Evolutionary conservation across 1,140 invertebrate genomes (phyloP).

Genomic region (Metopolophium dirhodum): DNA sequence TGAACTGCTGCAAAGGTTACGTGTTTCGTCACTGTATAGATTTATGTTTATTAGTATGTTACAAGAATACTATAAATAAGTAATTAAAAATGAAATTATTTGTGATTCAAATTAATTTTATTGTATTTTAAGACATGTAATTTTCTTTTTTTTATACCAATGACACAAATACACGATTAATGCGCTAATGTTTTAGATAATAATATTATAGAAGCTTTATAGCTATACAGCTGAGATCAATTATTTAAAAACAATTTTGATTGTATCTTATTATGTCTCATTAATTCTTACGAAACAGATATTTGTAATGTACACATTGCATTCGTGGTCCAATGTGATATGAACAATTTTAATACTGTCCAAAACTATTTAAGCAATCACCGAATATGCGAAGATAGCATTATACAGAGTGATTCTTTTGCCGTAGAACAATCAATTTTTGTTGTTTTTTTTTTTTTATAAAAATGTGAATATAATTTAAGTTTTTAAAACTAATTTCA

Average conservation of each 20-base stretch:
- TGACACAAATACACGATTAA: conserved; percentile 3
- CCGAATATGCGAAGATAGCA: neutral
- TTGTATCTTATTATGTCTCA: neutral
- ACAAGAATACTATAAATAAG: neutral
- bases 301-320: neutral
- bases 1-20: neutral
- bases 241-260: neutral
- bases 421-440: neutral
- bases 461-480: neutral
- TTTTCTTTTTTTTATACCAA: neutral
- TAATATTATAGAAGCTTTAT: neutral
- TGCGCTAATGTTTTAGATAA: neutral
- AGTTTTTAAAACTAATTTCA: neutral
- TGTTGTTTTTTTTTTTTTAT: neutral
- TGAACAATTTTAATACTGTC: neutral
- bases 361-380: conserved; percentile 1
- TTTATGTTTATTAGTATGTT: neutral
- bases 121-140: neutral
- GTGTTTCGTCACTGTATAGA: neutral
- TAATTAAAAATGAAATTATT: conserved; percentile 26
- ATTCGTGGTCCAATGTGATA: neutral
- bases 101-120: neutral
- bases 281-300: conserved; percentile 13
- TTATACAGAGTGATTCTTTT: neutral
- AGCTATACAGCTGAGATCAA: neutral